Percentiles rank a stretch among this genome's conserved stretches.
Evolutionary conservation across 2,113 vertebrate genomes (phyloP).

Genomic region (Brachyhypopomus gauderio): DNA sequence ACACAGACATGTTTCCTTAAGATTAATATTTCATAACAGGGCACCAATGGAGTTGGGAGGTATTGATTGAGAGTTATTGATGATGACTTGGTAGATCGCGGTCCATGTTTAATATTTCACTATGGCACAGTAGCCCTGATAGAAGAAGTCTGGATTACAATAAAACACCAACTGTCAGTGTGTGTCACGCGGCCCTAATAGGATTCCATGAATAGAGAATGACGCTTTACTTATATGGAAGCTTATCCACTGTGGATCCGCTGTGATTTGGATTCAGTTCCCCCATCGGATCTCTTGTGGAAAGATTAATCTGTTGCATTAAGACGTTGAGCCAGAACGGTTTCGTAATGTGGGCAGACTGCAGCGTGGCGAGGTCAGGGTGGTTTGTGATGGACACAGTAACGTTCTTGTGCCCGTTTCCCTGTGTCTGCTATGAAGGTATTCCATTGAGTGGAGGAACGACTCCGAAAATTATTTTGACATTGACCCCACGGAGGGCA

Average conservation of each 20-base stretch:
- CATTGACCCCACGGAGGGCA: slow-evolving; percentile 87
- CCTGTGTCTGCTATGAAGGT: slow-evolving; percentile 72
- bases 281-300: too few species aligned
- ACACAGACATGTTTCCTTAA: slow-evolving; percentile 15
- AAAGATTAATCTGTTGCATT: too few species aligned
- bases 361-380: background rate
- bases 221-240: slow-evolving; percentile 13
- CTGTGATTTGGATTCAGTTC: too few species aligned
- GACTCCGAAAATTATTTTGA: slow-evolving; percentile 85
- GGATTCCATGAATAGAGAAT: background rate
- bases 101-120: slow-evolving; percentile 51
- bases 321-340: too few species aligned
- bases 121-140: slow-evolving; percentile 14
- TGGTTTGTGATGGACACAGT: background rate
- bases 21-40: slow-evolving; percentile 44
- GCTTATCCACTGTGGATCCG: background rate
- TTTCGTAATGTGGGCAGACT: background rate
- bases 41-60: slow-evolving; percentile 17
- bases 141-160: slow-evolving; percentile 3
- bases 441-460: slow-evolving; percentile 84
- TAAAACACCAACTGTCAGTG: background rate
- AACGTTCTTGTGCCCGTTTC: background rate
- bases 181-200: slow-evolving; percentile 2
- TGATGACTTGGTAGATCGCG: background rate
- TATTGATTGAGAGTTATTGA: slow-evolving; percentile 29